These are phyloP conservation scores for Sylvia borin DNA, from an alignment of 2,797 vertebrate genomes.

Conservation along the genomic window DNA sequence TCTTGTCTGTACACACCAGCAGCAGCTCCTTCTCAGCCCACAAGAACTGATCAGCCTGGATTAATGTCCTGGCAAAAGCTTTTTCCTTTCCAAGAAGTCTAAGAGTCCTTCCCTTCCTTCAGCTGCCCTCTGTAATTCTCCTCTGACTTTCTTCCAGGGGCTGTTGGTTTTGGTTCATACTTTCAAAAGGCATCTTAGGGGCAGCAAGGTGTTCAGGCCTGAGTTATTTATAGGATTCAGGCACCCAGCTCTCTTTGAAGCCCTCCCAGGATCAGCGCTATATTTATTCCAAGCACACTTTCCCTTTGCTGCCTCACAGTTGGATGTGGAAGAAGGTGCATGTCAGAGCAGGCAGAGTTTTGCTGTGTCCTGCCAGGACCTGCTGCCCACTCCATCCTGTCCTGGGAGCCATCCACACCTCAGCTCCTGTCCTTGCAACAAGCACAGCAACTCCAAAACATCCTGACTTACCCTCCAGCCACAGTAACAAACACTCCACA, in stretches of 20 bases:
- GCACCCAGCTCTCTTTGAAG: conserved; percentile 27
- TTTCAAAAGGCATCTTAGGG: conserved; percentile 23
- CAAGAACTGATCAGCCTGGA: background rate
- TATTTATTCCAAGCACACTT: conserved; percentile 39
- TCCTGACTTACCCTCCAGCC: background rate
- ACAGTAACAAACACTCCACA: background rate
- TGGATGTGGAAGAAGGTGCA: background rate
- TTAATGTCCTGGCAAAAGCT: background rate
- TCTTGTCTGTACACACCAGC: background rate
- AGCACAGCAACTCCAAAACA: background rate
- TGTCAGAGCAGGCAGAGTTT: background rate
- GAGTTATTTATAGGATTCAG: conserved; percentile 40
- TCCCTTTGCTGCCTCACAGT: background rate
- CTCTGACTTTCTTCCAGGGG: background rate
- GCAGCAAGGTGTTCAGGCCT: background rate
- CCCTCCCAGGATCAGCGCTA: background rate
- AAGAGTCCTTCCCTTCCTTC: background rate
- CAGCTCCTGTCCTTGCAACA: background rate
- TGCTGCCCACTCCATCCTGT: background rate
- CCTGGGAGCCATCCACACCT: background rate
- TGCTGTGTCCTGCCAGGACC: background rate
- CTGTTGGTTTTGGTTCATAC: background rate
- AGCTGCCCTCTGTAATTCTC: background rate
- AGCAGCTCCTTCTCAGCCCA: background rate
- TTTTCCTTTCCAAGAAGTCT: background rate